Conservation (phyloP, 35 echinoderm and acorn worm genomes). For the Amphiura filiformis region DNA sequence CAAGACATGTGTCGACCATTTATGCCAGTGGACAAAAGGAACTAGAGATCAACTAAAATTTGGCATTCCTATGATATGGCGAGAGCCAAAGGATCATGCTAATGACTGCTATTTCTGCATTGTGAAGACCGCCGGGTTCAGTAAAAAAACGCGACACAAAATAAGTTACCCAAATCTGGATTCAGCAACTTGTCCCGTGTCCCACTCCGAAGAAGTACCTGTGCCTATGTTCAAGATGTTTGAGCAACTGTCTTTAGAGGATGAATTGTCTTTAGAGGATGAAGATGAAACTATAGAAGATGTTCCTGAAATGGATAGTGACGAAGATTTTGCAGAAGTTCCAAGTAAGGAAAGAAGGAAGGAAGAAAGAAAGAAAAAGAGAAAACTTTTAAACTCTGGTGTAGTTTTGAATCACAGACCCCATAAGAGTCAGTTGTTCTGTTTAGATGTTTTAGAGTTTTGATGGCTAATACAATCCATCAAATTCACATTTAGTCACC, state of each 20-base stretch:
- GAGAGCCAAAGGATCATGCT: background rate
- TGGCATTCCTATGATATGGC: background rate
- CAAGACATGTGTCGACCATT: no score
- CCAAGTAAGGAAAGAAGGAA: background rate
- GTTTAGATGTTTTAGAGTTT: no score
- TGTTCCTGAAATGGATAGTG: background rate
- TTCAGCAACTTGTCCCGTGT: background rate
- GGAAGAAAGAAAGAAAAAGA: no score
- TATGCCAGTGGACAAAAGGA: no score
- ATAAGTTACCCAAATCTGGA: background rate
- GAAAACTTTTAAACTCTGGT: no score
- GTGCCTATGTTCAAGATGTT: background rate
- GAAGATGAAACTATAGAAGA: background rate
- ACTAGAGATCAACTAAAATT: background rate
- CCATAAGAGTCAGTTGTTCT: no score
- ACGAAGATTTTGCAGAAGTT: background rate
- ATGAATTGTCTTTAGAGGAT: background rate
- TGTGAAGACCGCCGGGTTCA: background rate
- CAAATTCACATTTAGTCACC: no score
- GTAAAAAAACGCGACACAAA: background rate
- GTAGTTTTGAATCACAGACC: no score
- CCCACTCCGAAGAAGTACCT: background rate
- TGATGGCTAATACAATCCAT: no score
- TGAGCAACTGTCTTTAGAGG: no score
- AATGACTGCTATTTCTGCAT: background rate